Percentiles rank a stretch among this genome's conserved stretches.
Evolutionary conservation across 2,888 invertebrate species (phyloP).

Genomic region (Xestia xanthographa): DNA sequence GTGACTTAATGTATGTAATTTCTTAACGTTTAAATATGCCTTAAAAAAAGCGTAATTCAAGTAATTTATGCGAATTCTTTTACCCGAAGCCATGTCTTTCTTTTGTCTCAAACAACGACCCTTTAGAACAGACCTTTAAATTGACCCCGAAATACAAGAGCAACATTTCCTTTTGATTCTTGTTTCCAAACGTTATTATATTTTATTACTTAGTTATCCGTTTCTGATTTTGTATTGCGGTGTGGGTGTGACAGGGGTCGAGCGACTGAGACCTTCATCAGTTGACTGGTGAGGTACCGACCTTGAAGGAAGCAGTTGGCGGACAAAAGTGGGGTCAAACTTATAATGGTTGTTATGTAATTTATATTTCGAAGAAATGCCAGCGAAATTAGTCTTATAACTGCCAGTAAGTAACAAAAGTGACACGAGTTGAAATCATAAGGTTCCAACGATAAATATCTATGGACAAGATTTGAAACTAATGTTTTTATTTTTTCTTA

Average conservation of each 20-base stretch:
- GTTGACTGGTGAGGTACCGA: background rate
- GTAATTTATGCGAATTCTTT: conserved; percentile 4
- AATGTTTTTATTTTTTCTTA: background rate
- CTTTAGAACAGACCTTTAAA: conserved; percentile 23
- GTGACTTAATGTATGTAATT: background rate
- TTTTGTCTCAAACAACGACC: background rate
- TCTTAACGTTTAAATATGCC: background rate
- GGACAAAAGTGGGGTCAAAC: background rate
- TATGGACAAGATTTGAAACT: background rate
- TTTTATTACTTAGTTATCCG: conserved; percentile 57
- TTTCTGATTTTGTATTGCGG: conserved; percentile 62
- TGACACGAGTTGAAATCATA: background rate
- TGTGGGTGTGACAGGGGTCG: conserved; percentile 71
- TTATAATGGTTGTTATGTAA: background rate
- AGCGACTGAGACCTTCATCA: background rate
- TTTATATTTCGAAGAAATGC: background rate
- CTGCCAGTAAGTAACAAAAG: background rate
- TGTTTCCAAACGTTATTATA: conserved; percentile 41
- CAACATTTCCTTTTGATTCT: background rate
- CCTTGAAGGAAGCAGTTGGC: background rate
- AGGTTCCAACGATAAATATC: no score
- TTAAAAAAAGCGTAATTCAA: background rate
- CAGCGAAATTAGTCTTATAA: background rate
- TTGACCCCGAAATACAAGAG: conserved; percentile 9
- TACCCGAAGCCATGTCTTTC: background rate